phyloP scores from a whole-genome alignment of 2,888 invertebrate species.

The Oligia fasciuncula region DNA sequence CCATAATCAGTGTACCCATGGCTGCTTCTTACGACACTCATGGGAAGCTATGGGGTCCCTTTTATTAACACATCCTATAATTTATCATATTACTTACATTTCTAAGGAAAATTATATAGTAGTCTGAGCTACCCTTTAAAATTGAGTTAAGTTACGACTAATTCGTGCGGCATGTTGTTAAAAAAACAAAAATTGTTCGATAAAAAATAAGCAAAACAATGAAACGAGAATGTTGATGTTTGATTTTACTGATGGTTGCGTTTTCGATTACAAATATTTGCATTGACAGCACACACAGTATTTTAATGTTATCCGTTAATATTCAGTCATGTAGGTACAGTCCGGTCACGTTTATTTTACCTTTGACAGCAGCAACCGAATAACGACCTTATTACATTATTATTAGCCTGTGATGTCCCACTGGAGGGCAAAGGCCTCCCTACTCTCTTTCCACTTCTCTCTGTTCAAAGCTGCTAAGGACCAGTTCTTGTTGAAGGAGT shows the following conservation, averaged over 20 bases:
- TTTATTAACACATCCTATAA: slow-evolving; percentile 32
- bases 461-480: too few relatives aligned
- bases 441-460: too few relatives aligned
- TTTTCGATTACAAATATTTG: slow-evolving; percentile 13
- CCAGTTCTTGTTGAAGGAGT: too few relatives aligned
- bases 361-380: too few relatives aligned
- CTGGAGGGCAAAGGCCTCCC: too few relatives aligned
- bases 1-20: slow-evolving; percentile 5
- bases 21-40: slow-evolving; percentile 24
- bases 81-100: slow-evolving; percentile 27
- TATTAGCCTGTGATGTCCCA: too few relatives aligned
- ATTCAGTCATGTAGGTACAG: not conserved
- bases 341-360: too few relatives aligned
- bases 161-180: not conserved
- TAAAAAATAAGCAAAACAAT: not conserved
- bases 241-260: not conserved
- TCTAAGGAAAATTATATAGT: slow-evolving; percentile 7
- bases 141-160: slow-evolving; percentile 5
- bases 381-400: too few relatives aligned
- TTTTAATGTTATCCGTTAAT: not conserved
- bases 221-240: not conserved
- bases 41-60: slow-evolving; percentile 29
- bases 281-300: not conserved
- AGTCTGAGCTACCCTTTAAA: slow-evolving; percentile 12
- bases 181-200: too few relatives aligned